Evolutionary conservation across 2,797 vertebrate species (phyloP).

Genomic region (Sus cebifrons): DNA sequence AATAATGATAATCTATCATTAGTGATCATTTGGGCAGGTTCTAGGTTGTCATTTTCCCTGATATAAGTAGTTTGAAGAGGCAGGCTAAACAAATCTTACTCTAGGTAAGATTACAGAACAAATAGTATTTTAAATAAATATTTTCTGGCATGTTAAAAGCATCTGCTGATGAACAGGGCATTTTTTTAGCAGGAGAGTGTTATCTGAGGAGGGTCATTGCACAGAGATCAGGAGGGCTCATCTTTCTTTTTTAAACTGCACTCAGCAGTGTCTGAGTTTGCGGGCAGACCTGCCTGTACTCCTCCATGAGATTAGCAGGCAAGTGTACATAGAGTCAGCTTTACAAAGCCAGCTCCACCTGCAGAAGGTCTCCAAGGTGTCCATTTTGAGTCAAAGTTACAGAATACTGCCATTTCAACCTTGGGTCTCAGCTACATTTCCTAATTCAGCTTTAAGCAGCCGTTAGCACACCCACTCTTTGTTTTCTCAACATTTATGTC

Average conservation of each 20-base stretch:
- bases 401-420: neutral
- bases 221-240: accelerated
- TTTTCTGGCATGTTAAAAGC: neutral
- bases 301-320: accelerated
- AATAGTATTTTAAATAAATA: neutral
- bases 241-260: neutral
- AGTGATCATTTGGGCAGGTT: neutral
- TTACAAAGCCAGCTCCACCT: neutral
- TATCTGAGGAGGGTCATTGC: neutral
- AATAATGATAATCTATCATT: neutral
- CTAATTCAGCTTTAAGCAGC: too few species aligned
- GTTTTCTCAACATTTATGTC: neutral
- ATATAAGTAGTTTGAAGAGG: neutral
- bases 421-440: too few species aligned
- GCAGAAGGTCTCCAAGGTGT: neutral
- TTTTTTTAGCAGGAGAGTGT: neutral
- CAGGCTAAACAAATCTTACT: neutral
- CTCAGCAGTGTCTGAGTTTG: neutral
- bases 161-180: neutral
- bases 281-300: neutral
- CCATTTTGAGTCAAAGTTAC: neutral
- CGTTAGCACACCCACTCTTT: neutral
- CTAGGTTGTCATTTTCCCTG: neutral
- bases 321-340: accelerated
- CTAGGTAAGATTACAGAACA: neutral